phyloP scores from a whole-genome alignment of 1,140 invertebrate genomes.

The Drosophila oshimai region DNA sequence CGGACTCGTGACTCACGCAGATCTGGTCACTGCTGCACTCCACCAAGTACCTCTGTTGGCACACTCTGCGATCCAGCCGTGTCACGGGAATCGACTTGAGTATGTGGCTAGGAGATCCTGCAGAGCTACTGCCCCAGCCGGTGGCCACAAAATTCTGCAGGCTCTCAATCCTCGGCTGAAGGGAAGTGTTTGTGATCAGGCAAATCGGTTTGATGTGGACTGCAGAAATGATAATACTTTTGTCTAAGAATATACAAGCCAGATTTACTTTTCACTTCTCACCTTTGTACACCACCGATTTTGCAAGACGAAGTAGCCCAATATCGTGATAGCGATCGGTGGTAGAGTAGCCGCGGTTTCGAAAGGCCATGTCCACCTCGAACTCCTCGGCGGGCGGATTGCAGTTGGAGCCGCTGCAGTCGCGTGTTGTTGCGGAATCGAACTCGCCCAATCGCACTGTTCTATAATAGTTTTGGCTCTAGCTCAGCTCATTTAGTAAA shows the following conservation, averaged over 20 bases:
- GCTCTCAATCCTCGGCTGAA: not conserved
- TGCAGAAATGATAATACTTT: not conserved
- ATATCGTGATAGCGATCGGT: not conserved
- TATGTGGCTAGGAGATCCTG: not conserved
- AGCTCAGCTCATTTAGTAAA: not conserved
- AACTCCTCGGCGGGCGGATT: not conserved
- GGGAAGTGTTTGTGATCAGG: not conserved
- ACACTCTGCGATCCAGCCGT: not conserved
- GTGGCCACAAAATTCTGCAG: not conserved
- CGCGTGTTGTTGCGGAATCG: not conserved
- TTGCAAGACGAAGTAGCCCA: not conserved
- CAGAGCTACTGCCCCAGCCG: conserved; percentile 4
- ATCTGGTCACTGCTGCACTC: not conserved
- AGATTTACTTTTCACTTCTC: not conserved
- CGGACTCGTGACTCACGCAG: not conserved
- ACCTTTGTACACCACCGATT: not conserved
- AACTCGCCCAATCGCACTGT: conserved; percentile 15
- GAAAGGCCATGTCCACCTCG: not conserved
- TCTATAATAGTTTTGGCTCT: not conserved
- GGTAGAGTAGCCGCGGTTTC: not conserved
- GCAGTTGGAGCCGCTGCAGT: conserved; percentile 4
- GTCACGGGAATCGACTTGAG: not conserved
- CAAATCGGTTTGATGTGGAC: conserved; percentile 16
- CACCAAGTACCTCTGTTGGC: not conserved
- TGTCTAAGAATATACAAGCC: no score